These are phyloP conservation scores for Cephalotes varians DNA, from an alignment of 2,888 invertebrate species.

Conservation along the genomic window DNA sequence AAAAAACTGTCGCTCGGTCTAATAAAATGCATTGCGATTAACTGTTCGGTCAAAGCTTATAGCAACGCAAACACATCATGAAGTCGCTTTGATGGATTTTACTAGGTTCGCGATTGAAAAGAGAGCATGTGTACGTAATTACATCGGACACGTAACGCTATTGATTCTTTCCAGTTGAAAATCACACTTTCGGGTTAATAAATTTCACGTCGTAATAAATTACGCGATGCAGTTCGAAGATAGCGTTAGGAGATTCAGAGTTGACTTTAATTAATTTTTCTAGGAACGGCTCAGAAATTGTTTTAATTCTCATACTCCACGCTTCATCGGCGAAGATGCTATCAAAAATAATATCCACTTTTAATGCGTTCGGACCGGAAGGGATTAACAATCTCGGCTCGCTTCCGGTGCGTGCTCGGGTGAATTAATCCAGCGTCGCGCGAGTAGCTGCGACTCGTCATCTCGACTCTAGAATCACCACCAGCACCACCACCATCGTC, in stretches of 20 bases:
- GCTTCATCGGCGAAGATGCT: constrained; percentile 40
- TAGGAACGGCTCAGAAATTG: constrained; percentile 23
- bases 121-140: constrained; percentile 5
- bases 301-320: constrained; percentile 36
- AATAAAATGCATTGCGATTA: constrained; percentile 24
- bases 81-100: constrained; percentile 20
- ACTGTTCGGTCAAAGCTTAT: constrained; percentile 4
- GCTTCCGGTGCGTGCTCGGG: constrained; percentile 47
- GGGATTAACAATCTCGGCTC: constrained; percentile 50
- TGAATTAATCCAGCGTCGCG: constrained; percentile 66
- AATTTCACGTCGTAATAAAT: constrained; percentile 32
- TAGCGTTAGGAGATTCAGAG: neutral
- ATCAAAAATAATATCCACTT: constrained; percentile 47
- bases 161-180: constrained; percentile 40
- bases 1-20: neutral
- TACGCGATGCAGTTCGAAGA: constrained; percentile 44
- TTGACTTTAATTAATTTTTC: constrained; percentile 48
- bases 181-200: constrained; percentile 39
- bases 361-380: constrained; percentile 52
- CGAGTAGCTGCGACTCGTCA: constrained; percentile 56
- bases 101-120: neutral
- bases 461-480: constrained; percentile 42
- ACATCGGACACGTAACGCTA: constrained; percentile 24
- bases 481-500: constrained; percentile 6
- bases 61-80: neutral